Evolutionary conservation across 2,113 vertebrate genomes (phyloP).

Genomic region (Catharus minimus): DNA sequence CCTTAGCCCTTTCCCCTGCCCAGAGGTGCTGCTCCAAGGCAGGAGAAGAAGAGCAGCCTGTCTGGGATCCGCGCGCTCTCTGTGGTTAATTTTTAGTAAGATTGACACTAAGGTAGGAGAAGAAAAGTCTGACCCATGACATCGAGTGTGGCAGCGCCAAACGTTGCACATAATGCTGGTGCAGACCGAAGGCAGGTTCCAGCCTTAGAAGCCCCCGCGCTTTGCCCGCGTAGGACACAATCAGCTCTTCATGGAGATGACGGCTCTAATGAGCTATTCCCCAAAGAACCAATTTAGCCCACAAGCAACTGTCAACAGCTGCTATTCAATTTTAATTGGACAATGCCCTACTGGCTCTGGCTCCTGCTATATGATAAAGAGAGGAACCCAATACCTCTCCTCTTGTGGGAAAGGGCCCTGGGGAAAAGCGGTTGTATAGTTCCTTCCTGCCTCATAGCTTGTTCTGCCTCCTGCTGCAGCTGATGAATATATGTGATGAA

Average conservation of each 20-base stretch:
- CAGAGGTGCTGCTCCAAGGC: neutral
- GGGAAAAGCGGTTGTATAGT: neutral
- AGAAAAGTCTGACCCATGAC: neutral
- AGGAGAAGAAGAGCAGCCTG: neutral
- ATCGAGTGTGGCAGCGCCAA: neutral
- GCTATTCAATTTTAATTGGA: constrained; percentile 42
- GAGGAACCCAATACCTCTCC: neutral
- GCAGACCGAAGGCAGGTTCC: accelerated
- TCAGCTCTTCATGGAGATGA: neutral
- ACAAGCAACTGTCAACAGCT: constrained; percentile 20
- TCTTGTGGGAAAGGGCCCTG: neutral
- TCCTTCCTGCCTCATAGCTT: neutral
- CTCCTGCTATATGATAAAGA: neutral
- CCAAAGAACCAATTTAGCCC: constrained; percentile 36
- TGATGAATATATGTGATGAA: neutral
- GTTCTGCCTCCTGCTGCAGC: neutral
- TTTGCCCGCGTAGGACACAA: neutral
- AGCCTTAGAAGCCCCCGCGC: neutral
- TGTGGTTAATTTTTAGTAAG: neutral
- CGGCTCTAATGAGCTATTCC: constrained; percentile 6
- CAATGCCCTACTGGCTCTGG: neutral
- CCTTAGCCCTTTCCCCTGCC: neutral
- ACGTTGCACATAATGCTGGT: accelerated
- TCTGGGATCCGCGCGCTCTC: neutral
- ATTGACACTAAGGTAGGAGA: neutral